Evolutionary conservation across 2,797 vertebrate species (phyloP).

Genomic region (Phaenicophaeus curvirostris): DNA sequence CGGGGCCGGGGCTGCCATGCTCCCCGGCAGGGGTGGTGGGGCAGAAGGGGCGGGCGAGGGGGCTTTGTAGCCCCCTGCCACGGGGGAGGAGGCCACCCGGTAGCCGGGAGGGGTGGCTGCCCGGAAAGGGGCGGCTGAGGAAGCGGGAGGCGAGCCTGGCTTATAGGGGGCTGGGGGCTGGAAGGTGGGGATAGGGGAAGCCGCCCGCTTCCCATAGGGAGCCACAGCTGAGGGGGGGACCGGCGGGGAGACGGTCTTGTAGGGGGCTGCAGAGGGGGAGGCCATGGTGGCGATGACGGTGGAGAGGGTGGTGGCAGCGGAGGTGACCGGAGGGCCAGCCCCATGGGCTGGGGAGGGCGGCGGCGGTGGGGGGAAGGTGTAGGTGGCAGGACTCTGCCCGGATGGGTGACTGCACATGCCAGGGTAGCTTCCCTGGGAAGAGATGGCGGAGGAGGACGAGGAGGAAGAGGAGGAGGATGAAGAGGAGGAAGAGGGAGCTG

Average conservation of each 20-base stretch:
- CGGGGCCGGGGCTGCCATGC: constrained; percentile 12
- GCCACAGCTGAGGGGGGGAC: constrained; percentile 44
- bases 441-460: constrained; percentile 50
- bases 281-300: constrained; percentile 77
- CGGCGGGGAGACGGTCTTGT: constrained; percentile 73
- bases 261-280: constrained; percentile 74
- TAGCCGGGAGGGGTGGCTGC: constrained; percentile 76
- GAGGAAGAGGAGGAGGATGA: constrained; percentile 27
- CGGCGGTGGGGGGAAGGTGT: constrained; percentile 81
- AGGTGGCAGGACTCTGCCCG: constrained; percentile 83
- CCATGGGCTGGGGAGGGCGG: constrained; percentile 75
- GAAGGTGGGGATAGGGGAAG: constrained; percentile 74
- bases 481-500: constrained; percentile 52
- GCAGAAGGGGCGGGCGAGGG: constrained; percentile 60
- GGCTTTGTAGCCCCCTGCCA: constrained; percentile 69
- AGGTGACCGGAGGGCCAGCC: constrained; percentile 78
- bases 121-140: constrained; percentile 62
- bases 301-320: constrained; percentile 76
- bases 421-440: constrained; percentile 81
- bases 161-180: constrained; percentile 77
- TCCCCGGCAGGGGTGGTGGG: constrained; percentile 47
- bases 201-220: constrained; percentile 69
- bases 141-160: constrained; percentile 68
- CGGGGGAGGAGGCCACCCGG: constrained; percentile 74
- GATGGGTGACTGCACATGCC: constrained; percentile 76